phyloP scores from a whole-genome alignment of 2,797 vertebrate species.

The Basileuterus tristriatus region DNA sequence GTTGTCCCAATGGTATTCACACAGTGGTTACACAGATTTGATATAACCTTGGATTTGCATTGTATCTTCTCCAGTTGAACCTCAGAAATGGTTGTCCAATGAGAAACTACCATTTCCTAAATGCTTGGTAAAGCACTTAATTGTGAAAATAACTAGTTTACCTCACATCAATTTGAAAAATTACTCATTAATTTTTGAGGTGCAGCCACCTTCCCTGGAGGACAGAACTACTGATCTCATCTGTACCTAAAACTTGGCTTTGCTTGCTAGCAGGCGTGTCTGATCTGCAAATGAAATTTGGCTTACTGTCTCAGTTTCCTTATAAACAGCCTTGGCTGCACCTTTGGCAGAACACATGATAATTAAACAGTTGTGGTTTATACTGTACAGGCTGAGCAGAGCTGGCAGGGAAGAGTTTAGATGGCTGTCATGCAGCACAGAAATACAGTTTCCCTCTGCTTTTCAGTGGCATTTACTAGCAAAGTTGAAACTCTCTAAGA shows the following conservation, averaged over 20 bases:
- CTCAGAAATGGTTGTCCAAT: constrained; percentile 31
- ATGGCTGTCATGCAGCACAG: background rate
- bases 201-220: constrained; percentile 61
- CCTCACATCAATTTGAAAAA: constrained; percentile 62
- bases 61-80: constrained; percentile 7
- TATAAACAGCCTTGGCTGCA: constrained; percentile 58
- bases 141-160: constrained; percentile 64
- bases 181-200: constrained; percentile 63
- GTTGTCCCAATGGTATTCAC: background rate
- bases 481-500: background rate
- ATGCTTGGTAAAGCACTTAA: constrained; percentile 55
- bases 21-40: background rate
- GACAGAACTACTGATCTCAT: constrained; percentile 65
- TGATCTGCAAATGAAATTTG: constrained; percentile 60
- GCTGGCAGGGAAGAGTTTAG: constrained; percentile 17
- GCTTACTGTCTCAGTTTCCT: constrained; percentile 6
- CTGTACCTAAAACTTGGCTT: constrained; percentile 54
- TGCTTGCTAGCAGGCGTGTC: constrained; percentile 52
- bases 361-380: constrained; percentile 45
- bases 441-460: background rate
- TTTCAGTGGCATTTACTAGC: background rate
- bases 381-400: background rate
- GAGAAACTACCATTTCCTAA: background rate
- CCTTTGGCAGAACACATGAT: constrained; percentile 48
- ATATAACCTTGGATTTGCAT: background rate